A percentile compares a stretch with the other conserved stretches of the same genome.
These are phyloP conservation scores for Willowsia nigromaculata DNA, from an alignment of 2,888 invertebrate genomes.

Conservation along the genomic window DNA sequence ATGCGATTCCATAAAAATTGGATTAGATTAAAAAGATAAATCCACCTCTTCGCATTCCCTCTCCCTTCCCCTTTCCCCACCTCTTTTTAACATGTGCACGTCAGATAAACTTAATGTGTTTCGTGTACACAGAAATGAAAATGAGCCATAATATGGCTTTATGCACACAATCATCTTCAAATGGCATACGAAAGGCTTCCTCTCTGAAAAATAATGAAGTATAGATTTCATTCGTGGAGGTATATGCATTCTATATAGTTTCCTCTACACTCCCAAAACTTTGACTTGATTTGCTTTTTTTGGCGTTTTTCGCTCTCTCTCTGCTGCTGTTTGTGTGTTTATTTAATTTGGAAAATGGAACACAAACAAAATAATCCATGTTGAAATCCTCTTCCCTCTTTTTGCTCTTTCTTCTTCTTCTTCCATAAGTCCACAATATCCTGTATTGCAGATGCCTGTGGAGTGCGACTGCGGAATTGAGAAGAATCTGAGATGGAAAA, in stretches of 20 bases:
- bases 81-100: too few species aligned
- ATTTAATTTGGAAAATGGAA: constrained; percentile 61
- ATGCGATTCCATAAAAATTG: neutral
- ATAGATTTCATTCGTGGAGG: too few species aligned
- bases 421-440: neutral
- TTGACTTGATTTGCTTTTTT: constrained; percentile 25
- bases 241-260: too few species aligned
- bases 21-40: constrained; percentile 13
- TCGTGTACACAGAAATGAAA: too few species aligned
- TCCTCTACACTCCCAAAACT: neutral
- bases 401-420: neutral
- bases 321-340: constrained; percentile 42
- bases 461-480: too few species aligned
- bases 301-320: neutral
- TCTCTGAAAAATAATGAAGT: neutral
- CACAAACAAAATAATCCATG: constrained; percentile 51
- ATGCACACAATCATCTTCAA: neutral
- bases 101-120: too few species aligned
- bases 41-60: neutral
- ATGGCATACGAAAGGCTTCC: too few species aligned
- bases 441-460: too few species aligned
- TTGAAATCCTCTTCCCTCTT: neutral
- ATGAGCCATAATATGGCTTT: too few species aligned
- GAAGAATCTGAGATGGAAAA: too few species aligned
- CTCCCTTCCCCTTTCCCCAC: too few species aligned